Evolutionary conservation across 2,797 vertebrate species (phyloP).

Genomic region (Sparidentex hasta): DNA sequence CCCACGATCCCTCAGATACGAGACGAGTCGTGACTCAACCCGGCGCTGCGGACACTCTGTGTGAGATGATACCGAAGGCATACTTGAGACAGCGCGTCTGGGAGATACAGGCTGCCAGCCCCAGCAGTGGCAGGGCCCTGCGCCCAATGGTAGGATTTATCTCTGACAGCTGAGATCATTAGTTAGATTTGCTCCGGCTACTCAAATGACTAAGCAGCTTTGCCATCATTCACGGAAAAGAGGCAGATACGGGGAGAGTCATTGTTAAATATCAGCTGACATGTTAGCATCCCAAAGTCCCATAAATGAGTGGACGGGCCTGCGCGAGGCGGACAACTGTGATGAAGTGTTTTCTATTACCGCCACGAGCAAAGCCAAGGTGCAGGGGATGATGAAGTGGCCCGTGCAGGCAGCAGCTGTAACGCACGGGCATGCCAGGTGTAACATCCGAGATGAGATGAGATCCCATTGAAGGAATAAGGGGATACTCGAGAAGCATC

Average conservation of each 20-base stretch:
- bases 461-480: constrained; percentile 58
- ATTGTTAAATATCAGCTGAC: constrained; percentile 65
- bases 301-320: constrained; percentile 60
- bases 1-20: constrained; percentile 59
- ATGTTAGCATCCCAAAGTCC: constrained; percentile 56
- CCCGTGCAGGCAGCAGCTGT: constrained; percentile 34
- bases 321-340: constrained; percentile 49
- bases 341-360: constrained; percentile 77
- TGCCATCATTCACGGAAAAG: constrained; percentile 53
- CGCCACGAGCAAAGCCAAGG: constrained; percentile 61
- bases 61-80: constrained; percentile 56
- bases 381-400: constrained; percentile 61
- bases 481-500: constrained; percentile 52
- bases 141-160: constrained; percentile 63
- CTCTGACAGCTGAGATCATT: constrained; percentile 72
- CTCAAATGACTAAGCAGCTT: constrained; percentile 71
- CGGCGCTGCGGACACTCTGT: constrained; percentile 16
- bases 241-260: constrained; percentile 53
- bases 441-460: constrained; percentile 55
- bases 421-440: constrained; percentile 52
- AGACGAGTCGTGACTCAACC: constrained; percentile 68
- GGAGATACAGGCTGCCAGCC: constrained; percentile 48
- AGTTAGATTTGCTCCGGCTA: constrained; percentile 65
- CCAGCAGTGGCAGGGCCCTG: constrained; percentile 36
- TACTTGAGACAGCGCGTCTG: constrained; percentile 42